These are phyloP conservation scores for Sarcoramphus papa DNA, from an alignment of 2,797 vertebrate genomes.

Conservation along the genomic window DNA sequence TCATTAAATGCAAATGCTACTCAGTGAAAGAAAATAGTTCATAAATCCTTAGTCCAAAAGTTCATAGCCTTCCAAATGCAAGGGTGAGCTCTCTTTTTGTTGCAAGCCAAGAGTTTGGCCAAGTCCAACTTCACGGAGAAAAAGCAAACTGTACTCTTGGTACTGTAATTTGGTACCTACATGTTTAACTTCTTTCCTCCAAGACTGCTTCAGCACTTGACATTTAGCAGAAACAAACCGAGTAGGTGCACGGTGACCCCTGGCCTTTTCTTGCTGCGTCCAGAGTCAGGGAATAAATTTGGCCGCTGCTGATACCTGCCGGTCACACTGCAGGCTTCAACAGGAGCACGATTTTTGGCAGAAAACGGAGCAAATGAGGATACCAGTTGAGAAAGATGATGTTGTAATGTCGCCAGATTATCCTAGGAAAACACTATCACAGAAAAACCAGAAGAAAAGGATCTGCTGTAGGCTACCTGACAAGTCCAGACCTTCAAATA, in stretches of 20 bases:
- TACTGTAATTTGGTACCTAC: neutral
- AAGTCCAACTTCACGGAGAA: fast-evolving
- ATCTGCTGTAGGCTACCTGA: neutral
- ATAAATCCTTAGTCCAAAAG: neutral
- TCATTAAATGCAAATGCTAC: neutral
- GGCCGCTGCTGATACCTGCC: neutral
- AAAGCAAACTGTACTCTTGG: neutral
- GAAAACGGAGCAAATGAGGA: neutral
- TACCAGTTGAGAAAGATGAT: neutral
- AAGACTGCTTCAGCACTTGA: neutral
- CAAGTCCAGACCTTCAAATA: neutral
- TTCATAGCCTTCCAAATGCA: neutral
- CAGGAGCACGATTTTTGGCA: neutral
- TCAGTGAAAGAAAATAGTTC: neutral
- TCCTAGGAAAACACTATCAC: neutral
- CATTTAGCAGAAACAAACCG: neutral
- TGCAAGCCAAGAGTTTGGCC: neutral
- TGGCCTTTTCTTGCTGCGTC: neutral
- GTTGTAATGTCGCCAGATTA: neutral
- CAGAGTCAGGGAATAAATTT: neutral
- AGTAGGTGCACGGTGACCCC: neutral
- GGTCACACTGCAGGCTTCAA: neutral
- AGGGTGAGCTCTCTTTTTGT: neutral
- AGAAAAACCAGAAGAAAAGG: neutral
- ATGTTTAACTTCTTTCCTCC: neutral